Percentiles rank a stretch among this genome's conserved stretches.
These are phyloP conservation scores for Aphelenchoides besseyi DNA, from an alignment of 1,140 invertebrate genomes.

Conservation along the genomic window DNA sequence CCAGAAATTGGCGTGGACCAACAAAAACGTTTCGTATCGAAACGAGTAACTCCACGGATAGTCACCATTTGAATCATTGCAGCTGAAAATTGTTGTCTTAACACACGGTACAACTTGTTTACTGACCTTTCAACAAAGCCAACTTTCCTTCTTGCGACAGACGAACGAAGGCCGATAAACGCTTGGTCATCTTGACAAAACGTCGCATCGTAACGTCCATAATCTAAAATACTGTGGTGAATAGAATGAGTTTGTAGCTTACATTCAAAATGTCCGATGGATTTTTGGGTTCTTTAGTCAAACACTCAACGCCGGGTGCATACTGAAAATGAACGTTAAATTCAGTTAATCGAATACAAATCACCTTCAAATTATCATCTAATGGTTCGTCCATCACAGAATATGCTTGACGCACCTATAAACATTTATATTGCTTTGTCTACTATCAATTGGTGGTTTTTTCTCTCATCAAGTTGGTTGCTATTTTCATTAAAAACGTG, in stretches of 20 bases:
- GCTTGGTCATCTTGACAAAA: slow-evolving; percentile 58
- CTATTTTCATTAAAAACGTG: too few species aligned
- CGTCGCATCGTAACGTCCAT: slow-evolving; percentile 59
- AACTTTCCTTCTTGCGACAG: slow-evolving; percentile 56
- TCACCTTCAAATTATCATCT: background rate
- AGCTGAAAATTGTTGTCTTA: slow-evolving; percentile 22
- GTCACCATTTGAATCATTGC: slow-evolving; percentile 56
- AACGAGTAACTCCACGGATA: slow-evolving; percentile 46
- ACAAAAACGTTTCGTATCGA: slow-evolving; percentile 34
- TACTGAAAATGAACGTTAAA: background rate
- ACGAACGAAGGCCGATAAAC: slow-evolving; percentile 49
- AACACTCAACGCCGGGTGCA: background rate
- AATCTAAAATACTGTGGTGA: slow-evolving; percentile 19
- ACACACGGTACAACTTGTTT: background rate
- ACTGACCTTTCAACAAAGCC: slow-evolving; percentile 67
- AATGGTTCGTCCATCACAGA: slow-evolving; percentile 46
- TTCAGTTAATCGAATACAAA: background rate
- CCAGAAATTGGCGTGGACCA: slow-evolving; percentile 50
- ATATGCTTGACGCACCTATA: slow-evolving; percentile 47
- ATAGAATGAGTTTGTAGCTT: background rate
- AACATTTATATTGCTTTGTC: too few species aligned
- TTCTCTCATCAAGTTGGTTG: too few species aligned
- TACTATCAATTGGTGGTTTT: too few species aligned
- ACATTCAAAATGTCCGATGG: slow-evolving; percentile 54
- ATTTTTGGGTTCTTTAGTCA: slow-evolving; percentile 37